Evolutionary conservation across 1,140 invertebrate genomes (phyloP), one percentile per base, ranked within the genome.

Genomic region (Argopecten irradians): DNA sequence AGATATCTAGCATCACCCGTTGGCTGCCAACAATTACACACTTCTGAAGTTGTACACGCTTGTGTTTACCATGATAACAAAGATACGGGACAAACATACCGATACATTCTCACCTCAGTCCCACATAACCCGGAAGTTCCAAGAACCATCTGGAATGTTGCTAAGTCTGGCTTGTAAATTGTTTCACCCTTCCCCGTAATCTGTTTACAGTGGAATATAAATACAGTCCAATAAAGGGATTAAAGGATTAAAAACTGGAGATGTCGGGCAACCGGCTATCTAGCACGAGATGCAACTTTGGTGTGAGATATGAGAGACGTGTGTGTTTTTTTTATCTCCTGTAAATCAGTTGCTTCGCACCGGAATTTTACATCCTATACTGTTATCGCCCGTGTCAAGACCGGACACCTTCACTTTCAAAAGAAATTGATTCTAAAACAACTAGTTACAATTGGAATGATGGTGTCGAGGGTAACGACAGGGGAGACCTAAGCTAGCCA

Each of bases 141-240:
- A 22, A 16, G 55, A 28, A 5, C 13, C n/a, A 71, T n/a, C 14
- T 71, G 55, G 55, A 71, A 71, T 71, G 55, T 71, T 71, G 55
- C 55, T 71, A 71, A n/a, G 55, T 71, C 55, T 71, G n/a, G n/a
- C 55, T 71, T 71, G 55, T 71, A 71, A 71, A 71, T 71, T 71
- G 55, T 71, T 71, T 71, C 55, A 71, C 55, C 55, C 55, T 71
- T 71, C 28, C n/a, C 55, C 55, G 55, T 71, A 71, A 71, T 71
- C 55, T 71, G 55, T 71, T 71, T 71, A 71, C 55, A 71, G 55
- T 71, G 55, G 55, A 71, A 71, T 71, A 71, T 71, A 71, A 71
- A 71, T 71, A 71, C 55, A 71, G 55, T 71, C 22, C 55, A 71
- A 71, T 71, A 71, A 28, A 71, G 28, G 55, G 55, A 71, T 71